Base-by-base conservation (phyloP, 2,888 invertebrate genomes). In the Drosophila kuntzei region DNA sequence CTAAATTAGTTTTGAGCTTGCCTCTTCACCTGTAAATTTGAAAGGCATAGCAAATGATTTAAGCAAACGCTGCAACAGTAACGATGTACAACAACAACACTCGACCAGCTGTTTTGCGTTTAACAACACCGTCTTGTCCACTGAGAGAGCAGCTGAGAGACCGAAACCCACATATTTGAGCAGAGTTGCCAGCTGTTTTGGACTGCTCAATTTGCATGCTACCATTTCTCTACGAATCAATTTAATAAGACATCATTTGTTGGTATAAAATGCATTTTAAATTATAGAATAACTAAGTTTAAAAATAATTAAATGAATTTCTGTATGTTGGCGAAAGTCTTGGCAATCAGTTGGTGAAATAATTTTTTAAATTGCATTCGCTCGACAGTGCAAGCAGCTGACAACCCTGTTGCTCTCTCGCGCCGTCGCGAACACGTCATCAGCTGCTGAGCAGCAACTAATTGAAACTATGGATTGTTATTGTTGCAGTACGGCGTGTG, bases 391-490 rank as follows among this genome's bases (percentile, higher is more conserved):
- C 39, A 7, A 11, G 11, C 1, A 29, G 41, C 36, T 76, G 86
- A 34, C 87, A 83, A 73, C 86, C 65, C 82, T 82, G 50, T 16
- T 18, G 22, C 9, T 4, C 64, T 64, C 79, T 66, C 61, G 76
- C 87, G 84, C 70, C 80, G 80, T 46, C 84, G 80, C 86, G 75
- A 53, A 63, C 72, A 87, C 87, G 82, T 87, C 83, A 85, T 87
- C 83, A 87, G 83, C 87, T 87, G 83, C 87, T 87, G 83, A 59
- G 70, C 71, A 36, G 34, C 58, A 39, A 59, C 47, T 55, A 60
- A 39, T 62, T 34, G 41, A 62, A 71, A 25, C 36, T 25, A 68
- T 51, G 22, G 34, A 54, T 74, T 74, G 51, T 65, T 75, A 34
- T 71, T 82, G 85, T 62, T 82, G 67, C 57, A 44, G 54, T 55